Evolutionary conservation across 2,888 invertebrate species (phyloP), one percentile per base, ranked within the genome.

Genomic region (Eledona agricola): DNA sequence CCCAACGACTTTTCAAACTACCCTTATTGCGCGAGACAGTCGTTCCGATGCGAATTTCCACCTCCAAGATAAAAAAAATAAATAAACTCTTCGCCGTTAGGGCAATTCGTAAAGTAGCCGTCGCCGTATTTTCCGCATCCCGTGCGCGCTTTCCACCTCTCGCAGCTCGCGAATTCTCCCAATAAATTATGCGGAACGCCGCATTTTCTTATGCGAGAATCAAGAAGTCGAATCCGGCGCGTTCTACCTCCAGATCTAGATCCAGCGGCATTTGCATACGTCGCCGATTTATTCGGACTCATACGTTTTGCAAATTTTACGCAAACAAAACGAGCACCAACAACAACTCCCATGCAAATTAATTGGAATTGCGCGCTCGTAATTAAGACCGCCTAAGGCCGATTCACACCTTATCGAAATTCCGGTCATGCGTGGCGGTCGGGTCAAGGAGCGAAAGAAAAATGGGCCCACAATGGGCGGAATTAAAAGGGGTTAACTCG

Each of bases 391-490:
- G n/a, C n/a, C n/a, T n/a, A n/a, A n/a, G n/a, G n/a, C n/a, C 55
- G 52, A 19, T 51, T 57, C 55, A 53, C 60, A 55, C 55, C 45
- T 56, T n/a, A 28, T 11, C 28, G 11, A 10, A 11, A 6, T 9
- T 10, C 10, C 10, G 6, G 6, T 6, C 28, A 28, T 9, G 10
- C 28, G 6, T 28, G 28, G n/a, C n/a, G n/a, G n/a, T n/a, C n/a
- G n/a, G n/a, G n/a, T n/a, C n/a, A n/a, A n/a, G n/a, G n/a, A n/a
- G n/a, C n/a, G n/a, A n/a, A n/a, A n/a, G n/a, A n/a, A n/a, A n/a
- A n/a, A n/a, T n/a, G n/a, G n/a, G n/a, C n/a, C n/a, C n/a, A 72
- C 75, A 74, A 74, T 73, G 70, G 42, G 67, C 62, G 66, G 73
- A 72, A 72, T 73, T 74, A 73, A 73, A 69, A 64, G 67, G 66